Percentiles rank a stretch among this genome's conserved stretches.
phyloP scores from a whole-genome alignment of 2,113 vertebrate species.

The Morone saxatilis region DNA sequence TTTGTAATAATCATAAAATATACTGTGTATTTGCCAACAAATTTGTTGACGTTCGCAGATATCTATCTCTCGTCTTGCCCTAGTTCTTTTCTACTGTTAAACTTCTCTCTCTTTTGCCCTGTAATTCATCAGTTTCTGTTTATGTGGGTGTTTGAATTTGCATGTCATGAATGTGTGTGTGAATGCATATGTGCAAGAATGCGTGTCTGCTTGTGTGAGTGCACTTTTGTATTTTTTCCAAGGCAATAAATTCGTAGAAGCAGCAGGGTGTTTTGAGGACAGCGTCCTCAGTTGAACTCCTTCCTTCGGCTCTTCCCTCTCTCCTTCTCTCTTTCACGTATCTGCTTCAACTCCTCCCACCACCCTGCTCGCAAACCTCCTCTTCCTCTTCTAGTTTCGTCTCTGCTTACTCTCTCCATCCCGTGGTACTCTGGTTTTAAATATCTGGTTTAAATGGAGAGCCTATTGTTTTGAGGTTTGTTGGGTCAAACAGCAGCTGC shows the following conservation, averaged over 20 bases:
- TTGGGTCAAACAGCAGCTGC: slow-evolving; percentile 29
- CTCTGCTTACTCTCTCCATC: slow-evolving; percentile 5
- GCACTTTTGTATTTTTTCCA: neutral
- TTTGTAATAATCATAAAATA: slow-evolving; percentile 35
- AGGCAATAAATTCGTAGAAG: slow-evolving; percentile 8
- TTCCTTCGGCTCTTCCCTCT: slow-evolving; percentile 32
- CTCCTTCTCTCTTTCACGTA: slow-evolving; percentile 34
- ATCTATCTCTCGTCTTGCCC: neutral
- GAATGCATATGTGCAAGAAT: slow-evolving; percentile 18
- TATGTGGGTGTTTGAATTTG: slow-evolving; percentile 8
- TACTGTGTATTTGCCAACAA: neutral
- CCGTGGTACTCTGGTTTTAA: neutral
- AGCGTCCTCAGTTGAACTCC: slow-evolving; percentile 75
- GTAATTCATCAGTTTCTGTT: slow-evolving; percentile 19
- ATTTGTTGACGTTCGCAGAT: slow-evolving; percentile 11
- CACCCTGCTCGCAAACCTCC: neutral
- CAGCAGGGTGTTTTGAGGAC: slow-evolving; percentile 58
- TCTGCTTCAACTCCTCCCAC: slow-evolving; percentile 35
- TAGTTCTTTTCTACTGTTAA: neutral
- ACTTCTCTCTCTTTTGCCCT: neutral
- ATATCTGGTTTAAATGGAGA: slow-evolving; percentile 1
- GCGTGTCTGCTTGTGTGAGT: neutral
- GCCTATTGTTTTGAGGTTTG: slow-evolving; percentile 4
- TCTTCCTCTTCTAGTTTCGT: slow-evolving; percentile 31
- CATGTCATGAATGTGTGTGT: slow-evolving; percentile 3